Base-by-base conservation (phyloP, 2,888 invertebrate species). In the Drosophila atroscutellata region DNA sequence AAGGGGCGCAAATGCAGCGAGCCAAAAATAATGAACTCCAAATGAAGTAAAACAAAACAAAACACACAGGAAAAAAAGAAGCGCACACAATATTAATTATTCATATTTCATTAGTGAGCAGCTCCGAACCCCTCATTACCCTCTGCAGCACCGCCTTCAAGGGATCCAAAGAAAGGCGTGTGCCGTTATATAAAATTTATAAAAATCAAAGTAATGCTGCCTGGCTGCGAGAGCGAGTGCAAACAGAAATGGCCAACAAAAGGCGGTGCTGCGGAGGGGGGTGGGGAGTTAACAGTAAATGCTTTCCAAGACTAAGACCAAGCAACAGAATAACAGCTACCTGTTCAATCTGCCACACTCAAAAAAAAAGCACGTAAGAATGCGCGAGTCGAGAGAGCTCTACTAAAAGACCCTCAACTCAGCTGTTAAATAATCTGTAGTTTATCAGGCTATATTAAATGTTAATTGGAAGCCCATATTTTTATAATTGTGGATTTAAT, bases 61-160 rank as follows among this genome's bases (percentile, higher is more conserved):
- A 52, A 9, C 20, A 52, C 52, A 24, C 34, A 24, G 34, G 18
- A n/a, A 36, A 26, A 89, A 89, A 81, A 69, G 87, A 75, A 89
- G 79, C 76, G 75, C 77, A 85, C 73, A 83, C 80, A 81, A 77
- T 81, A 77, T 86, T 84, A 86, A 87, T 86, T 86, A 86, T 86
- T 86, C 87, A 86, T 86, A 86, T 86, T 86, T 86, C 86, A 86
- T 86, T 86, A 86, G 87, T 82, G 87, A 82, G 60, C 66, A 71
- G 67, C 79, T 63, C 64, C 75, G 64, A 52, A 39, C 56, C 62
- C 36, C 36, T 26, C 18, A 37, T 36, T n/a, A 54, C 34, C 51
- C 20, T 6, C 24, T 24, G 54, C 11, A 11, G 32, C 15, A 59
- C 57, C 50, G 34, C 24, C 62, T 55, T 50, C 18, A 39, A 45